Conservation (phyloP, 35 echinoderm and acorn worm genomes). For the Holothuria glaberrima region DNA sequence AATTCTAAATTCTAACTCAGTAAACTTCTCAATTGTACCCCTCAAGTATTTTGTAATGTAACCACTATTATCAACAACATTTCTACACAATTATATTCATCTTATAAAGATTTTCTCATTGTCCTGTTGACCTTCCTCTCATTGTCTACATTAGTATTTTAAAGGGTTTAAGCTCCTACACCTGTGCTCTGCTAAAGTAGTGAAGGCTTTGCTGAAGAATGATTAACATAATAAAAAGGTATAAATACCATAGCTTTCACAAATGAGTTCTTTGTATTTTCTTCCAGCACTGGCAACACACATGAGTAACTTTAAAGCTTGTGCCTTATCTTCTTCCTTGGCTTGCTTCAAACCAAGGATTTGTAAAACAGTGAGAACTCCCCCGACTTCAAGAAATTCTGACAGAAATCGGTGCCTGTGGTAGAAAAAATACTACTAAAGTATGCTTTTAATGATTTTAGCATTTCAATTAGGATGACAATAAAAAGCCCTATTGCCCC, state of each 20-base stretch:
- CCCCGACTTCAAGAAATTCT: constrained; percentile 96
- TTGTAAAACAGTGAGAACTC: constrained; percentile 87
- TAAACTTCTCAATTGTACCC: no score
- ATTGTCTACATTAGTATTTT: no score
- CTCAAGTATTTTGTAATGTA: no score
- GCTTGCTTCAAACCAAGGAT: constrained; percentile 93
- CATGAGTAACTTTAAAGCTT: constrained; percentile 84
- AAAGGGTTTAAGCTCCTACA: no score
- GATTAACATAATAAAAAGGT: not conserved
- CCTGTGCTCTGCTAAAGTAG: no score
- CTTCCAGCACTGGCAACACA: constrained; percentile 82
- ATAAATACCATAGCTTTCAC: constrained; percentile 96
- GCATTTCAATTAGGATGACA: not conserved
- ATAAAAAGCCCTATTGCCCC: no score
- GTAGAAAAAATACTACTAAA: not conserved
- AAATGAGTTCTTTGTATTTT: constrained; percentile 99
- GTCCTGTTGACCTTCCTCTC: not conserved
- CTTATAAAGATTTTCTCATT: no score
- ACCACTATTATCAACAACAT: no score
- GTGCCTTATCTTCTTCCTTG: constrained; percentile 96
- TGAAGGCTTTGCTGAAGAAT: not conserved
- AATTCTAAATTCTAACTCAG: no score
- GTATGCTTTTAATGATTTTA: no score
- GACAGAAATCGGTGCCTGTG: constrained; percentile 91
- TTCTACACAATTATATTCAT: no score